These are phyloP conservation scores for Rhagonycha fulva DNA, from an alignment of 2,888 invertebrate species.

Conservation along the genomic window DNA sequence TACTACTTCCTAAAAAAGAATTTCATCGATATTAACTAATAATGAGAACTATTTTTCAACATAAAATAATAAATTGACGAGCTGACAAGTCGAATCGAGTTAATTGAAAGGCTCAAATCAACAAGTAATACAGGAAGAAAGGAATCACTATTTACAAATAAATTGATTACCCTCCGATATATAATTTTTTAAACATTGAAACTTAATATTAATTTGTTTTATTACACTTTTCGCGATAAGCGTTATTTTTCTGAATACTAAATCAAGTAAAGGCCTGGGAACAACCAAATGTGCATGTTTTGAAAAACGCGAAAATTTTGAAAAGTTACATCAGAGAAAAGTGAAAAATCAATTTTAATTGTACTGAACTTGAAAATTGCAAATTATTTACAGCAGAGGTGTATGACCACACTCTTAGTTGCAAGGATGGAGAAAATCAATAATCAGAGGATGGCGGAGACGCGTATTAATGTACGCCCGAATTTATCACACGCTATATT, in stretches of 20 bases:
- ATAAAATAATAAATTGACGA: neutral
- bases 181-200: neutral
- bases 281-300: neutral
- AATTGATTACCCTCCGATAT: neutral
- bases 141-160: neutral
- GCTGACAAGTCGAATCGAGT: neutral
- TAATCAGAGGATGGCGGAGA: slow-evolving; percentile 25
- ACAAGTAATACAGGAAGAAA: neutral
- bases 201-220: neutral
- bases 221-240: neutral
- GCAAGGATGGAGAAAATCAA: slow-evolving; percentile 25
- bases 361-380: neutral
- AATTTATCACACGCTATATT: neutral
- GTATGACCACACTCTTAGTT: neutral
- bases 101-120: neutral
- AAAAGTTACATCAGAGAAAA: neutral
- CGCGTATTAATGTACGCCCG: slow-evolving; percentile 11
- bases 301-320: neutral
- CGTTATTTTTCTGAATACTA: neutral
- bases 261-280: too few relatives aligned
- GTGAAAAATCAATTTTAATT: neutral
- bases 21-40: neutral
- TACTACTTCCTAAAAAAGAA: neutral
- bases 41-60: neutral
- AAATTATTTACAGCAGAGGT: slow-evolving; percentile 5